Percentiles rank a stretch among this genome's conserved stretches.
phyloP scores from a whole-genome alignment of 2,797 vertebrate species.

The Parauchenoglanis punctatus region DNA sequence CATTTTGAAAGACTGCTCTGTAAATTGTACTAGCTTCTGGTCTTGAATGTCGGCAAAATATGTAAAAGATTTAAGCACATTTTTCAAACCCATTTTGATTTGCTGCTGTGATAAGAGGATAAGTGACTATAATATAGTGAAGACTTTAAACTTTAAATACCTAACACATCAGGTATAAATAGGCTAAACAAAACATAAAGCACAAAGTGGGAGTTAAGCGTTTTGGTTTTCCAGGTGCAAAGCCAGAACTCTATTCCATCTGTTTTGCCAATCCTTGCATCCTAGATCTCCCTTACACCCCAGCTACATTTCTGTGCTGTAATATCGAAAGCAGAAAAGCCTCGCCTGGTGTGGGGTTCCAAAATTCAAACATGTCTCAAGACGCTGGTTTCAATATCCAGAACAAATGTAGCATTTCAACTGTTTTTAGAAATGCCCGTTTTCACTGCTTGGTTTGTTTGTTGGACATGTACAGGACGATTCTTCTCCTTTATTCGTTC shows the following conservation, averaged over 20 bases:
- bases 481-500: neutral
- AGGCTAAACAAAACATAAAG: neutral
- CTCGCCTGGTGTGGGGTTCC: neutral
- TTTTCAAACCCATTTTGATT: neutral
- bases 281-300: neutral
- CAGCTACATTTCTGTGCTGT: neutral
- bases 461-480: neutral
- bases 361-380: neutral
- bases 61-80: neutral
- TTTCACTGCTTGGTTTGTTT: neutral
- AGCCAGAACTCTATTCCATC: neutral
- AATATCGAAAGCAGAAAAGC: neutral
- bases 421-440: neutral
- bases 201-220: neutral
- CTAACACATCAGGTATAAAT: too few relatives aligned
- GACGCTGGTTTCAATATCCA: neutral
- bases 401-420: neutral
- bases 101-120: neutral
- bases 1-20: neutral
- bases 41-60: neutral
- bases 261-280: neutral
- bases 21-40: neutral
- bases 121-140: too few relatives aligned
- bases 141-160: neutral
- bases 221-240: neutral